Evolutionary conservation across 2,113 vertebrate genomes (phyloP).

Genomic region (Catharus minimus): DNA sequence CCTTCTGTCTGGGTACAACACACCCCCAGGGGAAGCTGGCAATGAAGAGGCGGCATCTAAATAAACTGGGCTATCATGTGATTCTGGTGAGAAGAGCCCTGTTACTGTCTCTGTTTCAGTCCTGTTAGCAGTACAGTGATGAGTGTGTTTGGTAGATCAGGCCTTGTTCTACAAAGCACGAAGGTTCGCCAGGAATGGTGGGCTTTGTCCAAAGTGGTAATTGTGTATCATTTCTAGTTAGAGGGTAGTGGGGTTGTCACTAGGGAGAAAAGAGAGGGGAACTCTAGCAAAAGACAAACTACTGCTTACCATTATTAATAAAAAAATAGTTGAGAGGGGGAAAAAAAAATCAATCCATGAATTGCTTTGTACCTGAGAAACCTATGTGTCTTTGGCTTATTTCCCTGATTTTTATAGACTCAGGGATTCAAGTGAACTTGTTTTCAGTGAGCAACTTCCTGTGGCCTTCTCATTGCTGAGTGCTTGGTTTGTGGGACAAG

Average conservation of each 20-base stretch:
- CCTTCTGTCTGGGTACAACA: constrained; percentile 78
- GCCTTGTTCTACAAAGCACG: background rate
- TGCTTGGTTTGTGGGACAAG: background rate
- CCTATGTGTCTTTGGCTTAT: background rate
- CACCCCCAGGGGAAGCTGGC: constrained; percentile 80
- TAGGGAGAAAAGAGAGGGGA: background rate
- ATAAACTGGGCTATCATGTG: constrained; percentile 81
- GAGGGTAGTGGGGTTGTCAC: background rate
- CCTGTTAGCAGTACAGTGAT: background rate
- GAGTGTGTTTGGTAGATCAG: background rate
- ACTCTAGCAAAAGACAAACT: background rate
- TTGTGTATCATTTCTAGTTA: background rate
- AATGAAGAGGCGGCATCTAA: constrained; percentile 85
- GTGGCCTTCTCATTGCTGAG: background rate
- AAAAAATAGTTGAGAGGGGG: background rate
- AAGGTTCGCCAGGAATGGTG: background rate
- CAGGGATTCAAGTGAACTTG: background rate
- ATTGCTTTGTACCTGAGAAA: background rate
- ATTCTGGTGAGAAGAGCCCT: constrained; percentile 81
- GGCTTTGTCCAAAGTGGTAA: background rate
- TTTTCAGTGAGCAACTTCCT: background rate
- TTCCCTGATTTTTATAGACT: background rate
- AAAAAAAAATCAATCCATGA: background rate
- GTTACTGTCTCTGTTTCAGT: background rate
- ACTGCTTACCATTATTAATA: background rate